Evolutionary conservation across 2,888 invertebrate genomes (phyloP).

Genomic region (Petrophora chlorosata): DNA sequence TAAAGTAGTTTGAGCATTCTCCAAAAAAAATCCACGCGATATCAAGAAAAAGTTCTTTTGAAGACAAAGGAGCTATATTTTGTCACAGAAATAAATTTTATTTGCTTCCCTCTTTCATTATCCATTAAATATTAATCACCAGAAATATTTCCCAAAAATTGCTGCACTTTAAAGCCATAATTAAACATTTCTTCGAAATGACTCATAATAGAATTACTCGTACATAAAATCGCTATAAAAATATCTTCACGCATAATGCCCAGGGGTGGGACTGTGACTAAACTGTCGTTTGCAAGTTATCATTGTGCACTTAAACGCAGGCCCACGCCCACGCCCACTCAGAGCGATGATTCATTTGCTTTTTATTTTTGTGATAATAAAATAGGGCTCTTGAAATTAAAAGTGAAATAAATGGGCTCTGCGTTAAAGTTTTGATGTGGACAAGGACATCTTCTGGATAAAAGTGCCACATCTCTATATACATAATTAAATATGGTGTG

Average conservation of each 20-base stretch:
- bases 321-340: constrained; percentile 28
- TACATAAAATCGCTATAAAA: constrained; percentile 45
- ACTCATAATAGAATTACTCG: constrained; percentile 9
- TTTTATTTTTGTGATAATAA: constrained; percentile 36
- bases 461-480: too few species aligned
- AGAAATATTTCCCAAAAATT: too few species aligned
- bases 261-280: constrained; percentile 38
- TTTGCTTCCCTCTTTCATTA: too few species aligned
- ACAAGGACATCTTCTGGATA: too few species aligned
- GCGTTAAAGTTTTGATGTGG: too few species aligned
- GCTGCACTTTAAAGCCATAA: constrained; percentile 4
- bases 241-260: constrained; percentile 42
- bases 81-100: too few species aligned
- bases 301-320: constrained; percentile 32
- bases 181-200: constrained; percentile 15
- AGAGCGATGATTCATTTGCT: constrained; percentile 35
- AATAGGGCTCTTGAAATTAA: not conserved
- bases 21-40: too few species aligned
- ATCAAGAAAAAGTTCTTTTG: too few species aligned
- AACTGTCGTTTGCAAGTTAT: constrained; percentile 43
- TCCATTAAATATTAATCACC: too few species aligned
- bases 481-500: too few species aligned
- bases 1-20: too few species aligned
- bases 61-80: too few species aligned
- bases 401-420: not conserved